These are phyloP conservation scores for Salvelinus namaycush DNA, from an alignment of 2,113 vertebrate species.

Conservation along the genomic window DNA sequence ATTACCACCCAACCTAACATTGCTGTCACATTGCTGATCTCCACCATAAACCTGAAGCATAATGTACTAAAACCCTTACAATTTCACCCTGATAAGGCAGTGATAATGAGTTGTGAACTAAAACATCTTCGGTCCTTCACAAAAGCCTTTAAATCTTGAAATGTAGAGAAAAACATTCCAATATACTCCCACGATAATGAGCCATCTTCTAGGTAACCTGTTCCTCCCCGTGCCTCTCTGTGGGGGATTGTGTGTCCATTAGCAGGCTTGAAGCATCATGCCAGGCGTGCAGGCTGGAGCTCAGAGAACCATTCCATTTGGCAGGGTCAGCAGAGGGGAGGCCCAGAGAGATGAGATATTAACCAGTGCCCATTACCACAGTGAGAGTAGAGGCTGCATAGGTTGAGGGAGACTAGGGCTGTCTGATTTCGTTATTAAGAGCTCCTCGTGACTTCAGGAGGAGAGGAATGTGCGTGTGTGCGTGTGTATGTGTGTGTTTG, in stretches of 20 bases:
- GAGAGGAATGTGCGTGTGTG: neutral
- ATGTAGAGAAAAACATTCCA: neutral
- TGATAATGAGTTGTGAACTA: no score
- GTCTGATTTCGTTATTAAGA: neutral
- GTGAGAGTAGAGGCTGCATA: neutral
- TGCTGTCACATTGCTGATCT: no score
- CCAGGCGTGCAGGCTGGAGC: neutral
- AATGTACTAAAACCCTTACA: no score
- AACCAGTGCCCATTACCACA: neutral
- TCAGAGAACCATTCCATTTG: conserved; percentile 10
- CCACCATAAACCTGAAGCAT: no score
- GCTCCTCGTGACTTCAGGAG: neutral
- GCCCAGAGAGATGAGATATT: neutral
- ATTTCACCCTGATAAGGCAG: no score
- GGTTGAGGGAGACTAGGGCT: neutral
- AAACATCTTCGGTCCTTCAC: no score
- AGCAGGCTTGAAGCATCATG: conserved; percentile 1
- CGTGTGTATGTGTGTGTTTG: neutral
- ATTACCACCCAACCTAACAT: neutral
- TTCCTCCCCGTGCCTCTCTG: neutral
- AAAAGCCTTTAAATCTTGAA: no score
- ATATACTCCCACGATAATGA: neutral
- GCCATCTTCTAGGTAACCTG: neutral
- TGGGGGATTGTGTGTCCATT: conserved; percentile 3
- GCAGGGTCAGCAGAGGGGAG: neutral